A percentile compares a stretch with the other conserved stretches of the same genome.
Evolutionary conservation across 2,113 vertebrate species (phyloP).

Genomic region (Ondatra zibethicus): DNA sequence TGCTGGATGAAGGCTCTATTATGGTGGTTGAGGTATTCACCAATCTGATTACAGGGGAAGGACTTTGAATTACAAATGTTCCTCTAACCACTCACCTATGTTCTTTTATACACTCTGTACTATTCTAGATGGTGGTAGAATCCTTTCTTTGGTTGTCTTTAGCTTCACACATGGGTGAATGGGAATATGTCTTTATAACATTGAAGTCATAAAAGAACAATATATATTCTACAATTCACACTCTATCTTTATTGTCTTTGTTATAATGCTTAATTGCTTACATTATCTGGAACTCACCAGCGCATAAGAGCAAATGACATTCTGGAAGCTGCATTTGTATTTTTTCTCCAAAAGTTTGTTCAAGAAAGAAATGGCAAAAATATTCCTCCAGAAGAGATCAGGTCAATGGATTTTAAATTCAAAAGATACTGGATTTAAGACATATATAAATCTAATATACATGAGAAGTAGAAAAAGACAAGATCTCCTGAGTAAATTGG

Average conservation of each 20-base stretch:
- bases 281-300: background rate
- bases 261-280: background rate
- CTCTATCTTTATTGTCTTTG: background rate
- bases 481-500: too few species aligned
- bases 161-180: background rate
- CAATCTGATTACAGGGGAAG: too few species aligned
- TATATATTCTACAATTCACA: background rate
- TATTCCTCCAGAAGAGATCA: background rate
- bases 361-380: constrained; percentile 10
- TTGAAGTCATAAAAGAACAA: background rate
- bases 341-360: background rate
- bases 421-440: background rate
- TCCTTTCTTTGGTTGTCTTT: background rate
- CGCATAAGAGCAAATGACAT: background rate
- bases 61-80: background rate
- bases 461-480: too few species aligned
- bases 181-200: background rate
- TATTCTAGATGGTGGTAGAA: too few species aligned
- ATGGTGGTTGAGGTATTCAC: too few species aligned
- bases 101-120: background rate
- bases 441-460: too few species aligned
- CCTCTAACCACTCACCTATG: background rate
- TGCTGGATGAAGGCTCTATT: too few species aligned
- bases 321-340: background rate
- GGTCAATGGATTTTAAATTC: background rate